Evolutionary conservation across 2,888 invertebrate genomes (phyloP), one percentile per base, ranked within the genome.

Genomic region (Eristalinus aeneus): DNA sequence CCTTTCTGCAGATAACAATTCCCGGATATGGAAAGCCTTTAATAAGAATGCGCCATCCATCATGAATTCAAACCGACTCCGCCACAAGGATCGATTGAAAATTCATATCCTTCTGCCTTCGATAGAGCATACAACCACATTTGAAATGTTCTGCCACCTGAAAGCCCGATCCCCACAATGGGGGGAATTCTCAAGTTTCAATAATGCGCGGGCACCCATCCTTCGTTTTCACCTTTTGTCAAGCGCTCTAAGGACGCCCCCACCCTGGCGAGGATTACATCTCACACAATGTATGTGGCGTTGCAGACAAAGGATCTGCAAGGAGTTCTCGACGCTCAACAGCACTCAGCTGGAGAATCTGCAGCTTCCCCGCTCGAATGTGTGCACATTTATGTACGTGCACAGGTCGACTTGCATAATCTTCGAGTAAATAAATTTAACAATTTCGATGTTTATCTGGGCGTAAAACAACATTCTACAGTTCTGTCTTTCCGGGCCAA

Each of bases 361-460:
- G 63, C 63, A 34, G 54, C 36, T 36, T 16, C 22, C 16, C 63
- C n/a, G 11, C 53, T 5, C 10, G 34, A 0, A 16, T 27, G 23
- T 36, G 0, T 23, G n/a, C 39, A 5, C 3, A n/a, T 9, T 3
- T 10, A 54, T 2, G 27, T 56, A 23, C 39, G 54, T 12, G 27
- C 16, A 64, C 27, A 73, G 8, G 22, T 67, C 56, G 11, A 32
- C 60, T 67, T 68, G 23, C 12, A 76, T 53, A 61, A 58, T 58
- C 20, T 9, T 20, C 34, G 27, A 53, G 34, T 36, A 71, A 81
- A 81, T 75, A 74, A 68, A 69, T 58, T 80, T 69, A 63, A 75
- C 74, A 69, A 75, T 58, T 75, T 69, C 27, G 16, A 64, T 81
- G 69, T 81, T 75, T 69, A 58, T 69, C 46, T 61, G 64, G 46